phyloP scores from a whole-genome alignment of 2,888 invertebrate genomes.

The Ametastegia equiseti region DNA sequence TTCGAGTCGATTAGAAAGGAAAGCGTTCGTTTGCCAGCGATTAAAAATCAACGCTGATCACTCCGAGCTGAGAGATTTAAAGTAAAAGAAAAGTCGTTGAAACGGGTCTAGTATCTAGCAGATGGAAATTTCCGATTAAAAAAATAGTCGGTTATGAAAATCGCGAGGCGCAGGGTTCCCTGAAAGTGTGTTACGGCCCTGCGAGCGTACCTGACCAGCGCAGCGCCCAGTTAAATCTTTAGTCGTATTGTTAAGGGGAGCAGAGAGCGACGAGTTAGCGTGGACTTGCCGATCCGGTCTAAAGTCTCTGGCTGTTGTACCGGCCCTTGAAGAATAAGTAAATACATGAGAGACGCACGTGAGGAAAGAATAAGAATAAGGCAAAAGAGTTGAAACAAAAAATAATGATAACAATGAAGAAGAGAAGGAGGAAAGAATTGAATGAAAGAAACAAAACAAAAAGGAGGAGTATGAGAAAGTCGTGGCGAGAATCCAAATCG shows the following conservation, averaged over 20 bases:
- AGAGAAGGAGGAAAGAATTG: not conserved
- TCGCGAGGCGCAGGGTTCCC: not conserved
- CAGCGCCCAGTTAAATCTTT: conserved; percentile 37
- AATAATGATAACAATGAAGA: too few species aligned
- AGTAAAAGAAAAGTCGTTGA: too few species aligned
- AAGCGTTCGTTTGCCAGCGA: too few species aligned
- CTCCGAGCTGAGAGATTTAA: too few species aligned
- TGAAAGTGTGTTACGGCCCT: not conserved
- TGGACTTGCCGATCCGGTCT: not conserved
- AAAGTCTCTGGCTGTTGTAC: not conserved
- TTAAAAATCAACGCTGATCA: too few species aligned
- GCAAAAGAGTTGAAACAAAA: too few species aligned
- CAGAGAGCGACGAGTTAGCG: not conserved
- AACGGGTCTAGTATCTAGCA: too few species aligned
- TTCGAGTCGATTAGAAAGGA: too few species aligned
- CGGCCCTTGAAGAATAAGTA: conserved; percentile 21
- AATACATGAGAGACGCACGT: not conserved
- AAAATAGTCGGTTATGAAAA: too few species aligned
- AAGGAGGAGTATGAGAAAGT: conserved; percentile 1
- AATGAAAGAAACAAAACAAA: not conserved
- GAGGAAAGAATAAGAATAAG: conserved; percentile 20
- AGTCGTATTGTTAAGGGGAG: conserved; percentile 23
- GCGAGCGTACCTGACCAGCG: conserved; percentile 21
- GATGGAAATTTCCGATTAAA: too few species aligned
- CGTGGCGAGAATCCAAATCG: not conserved